Conservation (phyloP, 2,888 invertebrate species). For the Zhengitettix transpicula region DNA sequence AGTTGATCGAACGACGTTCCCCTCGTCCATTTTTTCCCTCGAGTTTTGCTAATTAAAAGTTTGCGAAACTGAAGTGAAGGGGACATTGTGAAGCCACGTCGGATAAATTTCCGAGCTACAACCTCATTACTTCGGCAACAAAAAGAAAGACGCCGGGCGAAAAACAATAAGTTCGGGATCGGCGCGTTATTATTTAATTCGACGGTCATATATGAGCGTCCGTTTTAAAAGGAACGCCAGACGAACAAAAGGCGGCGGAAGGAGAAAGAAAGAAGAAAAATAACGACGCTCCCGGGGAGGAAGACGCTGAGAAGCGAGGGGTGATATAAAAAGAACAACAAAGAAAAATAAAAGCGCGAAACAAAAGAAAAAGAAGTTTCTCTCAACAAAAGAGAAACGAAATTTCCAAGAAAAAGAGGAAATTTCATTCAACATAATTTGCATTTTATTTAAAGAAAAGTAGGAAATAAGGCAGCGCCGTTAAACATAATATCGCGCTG, state of each 20-base stretch:
- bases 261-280: constrained; percentile 2
- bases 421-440: background rate
- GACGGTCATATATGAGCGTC: constrained; percentile 5
- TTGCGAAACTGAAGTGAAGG: constrained; percentile 10
- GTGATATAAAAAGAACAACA: constrained; percentile 9
- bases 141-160: background rate
- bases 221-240: background rate
- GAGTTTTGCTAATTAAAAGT: constrained; percentile 12
- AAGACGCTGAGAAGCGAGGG: background rate
- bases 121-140: constrained; percentile 5
- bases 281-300: constrained; percentile 3
- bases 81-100: constrained; percentile 6
- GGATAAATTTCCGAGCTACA: constrained; percentile 6
- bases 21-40: constrained; percentile 3
- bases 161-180: background rate
- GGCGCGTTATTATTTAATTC: constrained; percentile 6
- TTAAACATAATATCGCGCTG: background rate
- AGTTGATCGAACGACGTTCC: background rate
- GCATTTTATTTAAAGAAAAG: constrained; percentile 5
- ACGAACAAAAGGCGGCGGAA: background rate
- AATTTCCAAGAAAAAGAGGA: constrained; percentile 7
- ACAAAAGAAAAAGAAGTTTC: constrained; percentile 9
- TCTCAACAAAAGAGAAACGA: constrained; percentile 9
- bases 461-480: background rate
- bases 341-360: constrained; percentile 10